These are phyloP conservation scores for Apamea anceps DNA, from an alignment of 2,888 invertebrate genomes.

Conservation along the genomic window DNA sequence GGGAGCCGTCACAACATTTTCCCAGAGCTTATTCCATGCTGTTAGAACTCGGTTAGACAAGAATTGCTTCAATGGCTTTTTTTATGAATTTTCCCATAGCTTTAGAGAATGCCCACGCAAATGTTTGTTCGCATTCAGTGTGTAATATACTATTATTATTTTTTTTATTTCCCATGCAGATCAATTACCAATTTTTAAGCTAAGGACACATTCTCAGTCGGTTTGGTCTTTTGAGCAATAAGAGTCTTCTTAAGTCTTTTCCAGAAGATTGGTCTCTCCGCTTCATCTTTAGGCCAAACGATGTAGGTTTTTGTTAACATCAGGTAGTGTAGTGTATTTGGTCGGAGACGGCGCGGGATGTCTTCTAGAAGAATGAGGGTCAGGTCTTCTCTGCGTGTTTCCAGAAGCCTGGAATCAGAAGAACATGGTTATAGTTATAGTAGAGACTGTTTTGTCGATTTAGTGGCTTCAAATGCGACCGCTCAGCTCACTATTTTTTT, in stretches of 20 bases:
- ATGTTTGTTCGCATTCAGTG: too few relatives aligned
- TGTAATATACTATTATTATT: too few relatives aligned
- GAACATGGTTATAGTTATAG: not conserved
- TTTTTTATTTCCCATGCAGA: not conserved
- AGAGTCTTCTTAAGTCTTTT: constrained; percentile 83
- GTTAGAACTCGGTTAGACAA: too few relatives aligned
- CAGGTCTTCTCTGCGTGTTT: constrained; percentile 91
- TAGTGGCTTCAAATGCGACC: not conserved
- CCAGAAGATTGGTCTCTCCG: constrained; percentile 83
- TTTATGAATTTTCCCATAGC: too few relatives aligned
- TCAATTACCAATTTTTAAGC: constrained; percentile 66
- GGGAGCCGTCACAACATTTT: too few relatives aligned
- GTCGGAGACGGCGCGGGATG: constrained; percentile 90
- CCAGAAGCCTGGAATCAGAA: constrained; percentile 87
- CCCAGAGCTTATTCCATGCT: too few relatives aligned
- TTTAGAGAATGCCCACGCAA: too few relatives aligned
- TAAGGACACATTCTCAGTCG: constrained; percentile 76
- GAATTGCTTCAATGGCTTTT: too few relatives aligned
- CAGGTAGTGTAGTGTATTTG: constrained; percentile 91
- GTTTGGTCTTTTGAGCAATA: constrained; percentile 74
- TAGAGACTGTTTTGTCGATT: too few relatives aligned
- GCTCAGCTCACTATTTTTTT: not conserved
- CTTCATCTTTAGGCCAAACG: constrained; percentile 90
- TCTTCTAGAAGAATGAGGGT: constrained; percentile 92
- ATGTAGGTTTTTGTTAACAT: constrained; percentile 93